Base-by-base conservation (phyloP, 2,113 vertebrate species). In the Alethe castanea region DNA sequence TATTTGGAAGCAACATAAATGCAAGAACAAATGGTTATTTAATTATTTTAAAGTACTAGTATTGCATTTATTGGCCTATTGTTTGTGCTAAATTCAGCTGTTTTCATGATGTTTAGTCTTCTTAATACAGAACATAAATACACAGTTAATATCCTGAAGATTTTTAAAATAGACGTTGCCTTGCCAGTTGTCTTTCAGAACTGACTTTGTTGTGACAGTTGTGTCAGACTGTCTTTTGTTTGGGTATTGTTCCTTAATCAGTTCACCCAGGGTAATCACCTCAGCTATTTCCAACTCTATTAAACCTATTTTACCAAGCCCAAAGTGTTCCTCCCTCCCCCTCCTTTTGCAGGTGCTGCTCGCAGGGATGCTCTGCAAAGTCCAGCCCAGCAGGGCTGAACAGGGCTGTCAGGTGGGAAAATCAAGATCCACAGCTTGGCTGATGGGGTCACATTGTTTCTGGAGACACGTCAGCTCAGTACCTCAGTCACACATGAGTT, bases 31-130 rank as follows among this genome's bases (percentile, higher is more conserved):
- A 94, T 73, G 12, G 40, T 48, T 88, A 60, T 86, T 92, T 93
- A 84, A 95, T 94, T 86, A 90, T 86, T 94, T 92, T 94, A 94
- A 95, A 84, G n/a, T 44, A 60, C 53, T 86, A 53, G 16, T 78
- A 44, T 91, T 93, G 71, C 78, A 90, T 91, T 89, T 95, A 82
- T 92, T 97, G 87, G 88, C 31, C 57, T 90, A 14, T 83, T 94
- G 79, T 90, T 94, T 94, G 57, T 86, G 35, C 45, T 92, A 88
- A 83, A 77, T 93, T 92, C 82, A 94, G 24, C 90, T 92, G 72
- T 86, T 95, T 87, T 95, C 92, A 81, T 83, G 79, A 92, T 7
- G 16, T 94, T 96, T 95, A 86, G 67, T 81, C 38, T 80, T 90
- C 67, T 86, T 93, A 82, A 93, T 80, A 44, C 38, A 90, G 65